These are phyloP conservation scores for Solea solea DNA, from an alignment of 2,113 vertebrate genomes.

Conservation along the genomic window DNA sequence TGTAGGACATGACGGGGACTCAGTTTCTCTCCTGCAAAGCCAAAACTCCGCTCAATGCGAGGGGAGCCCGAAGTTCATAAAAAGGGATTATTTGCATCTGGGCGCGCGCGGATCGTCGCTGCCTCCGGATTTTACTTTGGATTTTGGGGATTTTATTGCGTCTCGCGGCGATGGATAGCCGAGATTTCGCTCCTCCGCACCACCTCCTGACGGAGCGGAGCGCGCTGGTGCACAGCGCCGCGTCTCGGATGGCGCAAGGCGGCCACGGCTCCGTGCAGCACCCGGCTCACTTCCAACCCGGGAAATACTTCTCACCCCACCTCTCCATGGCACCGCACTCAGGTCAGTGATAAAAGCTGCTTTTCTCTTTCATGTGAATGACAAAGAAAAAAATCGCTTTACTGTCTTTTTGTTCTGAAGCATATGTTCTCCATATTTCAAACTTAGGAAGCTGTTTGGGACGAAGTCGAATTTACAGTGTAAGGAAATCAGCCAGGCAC, in stretches of 20 bases:
- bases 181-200: conserved; percentile 93
- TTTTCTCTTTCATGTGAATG: conserved; percentile 19
- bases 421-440: conserved; percentile 52
- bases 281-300: conserved; percentile 90
- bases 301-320: conserved; percentile 92
- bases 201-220: conserved; percentile 92
- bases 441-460: conserved; percentile 54
- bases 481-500: conserved; percentile 52
- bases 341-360: conserved; percentile 82
- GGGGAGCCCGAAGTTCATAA: conserved; percentile 79
- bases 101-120: conserved; percentile 74
- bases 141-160: conserved; percentile 83
- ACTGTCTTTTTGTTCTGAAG: conserved; percentile 34
- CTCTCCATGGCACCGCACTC: conserved; percentile 94
- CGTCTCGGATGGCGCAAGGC: conserved; percentile 85
- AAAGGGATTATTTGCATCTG: conserved; percentile 84
- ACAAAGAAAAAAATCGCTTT: conserved; percentile 6
- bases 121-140: conserved; percentile 76
- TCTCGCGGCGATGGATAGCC: conserved; percentile 89
- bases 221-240: conserved; percentile 88
- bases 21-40: conserved; percentile 74
- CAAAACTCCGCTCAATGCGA: conserved; percentile 77
- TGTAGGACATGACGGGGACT: conserved; percentile 83
- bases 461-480: conserved; percentile 55
- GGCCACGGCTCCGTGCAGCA: conserved; percentile 88